Base-by-base conservation (phyloP, 2,113 vertebrate genomes). In the Caranx melampygus region DNA sequence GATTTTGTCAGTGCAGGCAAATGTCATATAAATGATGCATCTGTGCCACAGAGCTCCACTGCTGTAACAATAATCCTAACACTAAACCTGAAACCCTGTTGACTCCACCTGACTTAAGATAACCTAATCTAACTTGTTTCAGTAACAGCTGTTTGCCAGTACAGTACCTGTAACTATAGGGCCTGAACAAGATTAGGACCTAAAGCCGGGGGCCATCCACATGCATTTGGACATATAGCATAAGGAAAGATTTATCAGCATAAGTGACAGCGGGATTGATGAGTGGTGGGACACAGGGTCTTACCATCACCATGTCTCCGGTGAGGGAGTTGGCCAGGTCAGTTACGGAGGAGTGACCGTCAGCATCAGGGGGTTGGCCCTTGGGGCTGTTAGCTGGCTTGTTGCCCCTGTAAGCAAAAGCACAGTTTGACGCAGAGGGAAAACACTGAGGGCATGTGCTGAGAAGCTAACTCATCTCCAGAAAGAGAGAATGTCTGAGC, bases 261-360 rank as follows among this genome's bases (percentile, higher is more conserved):
- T 18, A 34, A 14, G 49, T n/a, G 45, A 61, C 57, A 60, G 9
- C 21, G 16, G 9, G 42, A 35, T 71, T 16, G 44, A 57, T 51
- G 65, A 55, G n/a, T 47, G 51, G 12, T 55, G 73, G 57, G 26
- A 61, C 4, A 42, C 59, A 49, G 4, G 3, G 15, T 90, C 95
- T 94, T 95, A 99, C 98, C 98, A 99, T 99, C 52, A 99, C 95
- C 98, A 98, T 98, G 94, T 99, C 98, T 67, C 98, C 98, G 86
- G 98, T 99, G 85, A 99, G 95, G 59, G 98, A 99, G 93, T 99
- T 99, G 89, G 96, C 97, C 60, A 99, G 95, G 91, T 99, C 98
- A 0, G 98, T 97, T 65, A 99, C 97, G 0, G 98, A 99, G 72
- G 98, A 98, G 67, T 92, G 97, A 0, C 97, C 95, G 59, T 99